Percentiles rank a stretch among this genome's conserved stretches.
phyloP scores from a whole-genome alignment of 1,140 invertebrate species.

The Leucophenga varia region DNA sequence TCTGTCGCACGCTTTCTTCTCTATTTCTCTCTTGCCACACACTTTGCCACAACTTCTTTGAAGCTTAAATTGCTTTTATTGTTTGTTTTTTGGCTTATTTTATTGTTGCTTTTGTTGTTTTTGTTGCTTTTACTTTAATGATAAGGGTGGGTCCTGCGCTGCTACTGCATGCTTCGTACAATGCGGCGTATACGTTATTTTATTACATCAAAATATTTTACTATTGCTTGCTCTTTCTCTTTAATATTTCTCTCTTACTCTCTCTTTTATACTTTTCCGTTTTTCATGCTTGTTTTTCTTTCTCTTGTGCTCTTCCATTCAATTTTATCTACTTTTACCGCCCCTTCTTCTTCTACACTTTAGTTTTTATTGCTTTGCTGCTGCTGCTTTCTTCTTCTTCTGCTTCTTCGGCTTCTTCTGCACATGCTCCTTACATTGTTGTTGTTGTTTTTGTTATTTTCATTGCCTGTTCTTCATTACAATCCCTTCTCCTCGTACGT shows the following conservation, averaged over 20 bases:
- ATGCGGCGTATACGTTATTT: constrained; percentile 50
- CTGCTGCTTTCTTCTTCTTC: no score
- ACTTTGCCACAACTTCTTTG: constrained; percentile 30
- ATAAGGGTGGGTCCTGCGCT: neutral
- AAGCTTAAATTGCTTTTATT: constrained; percentile 52
- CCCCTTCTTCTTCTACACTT: constrained; percentile 6
- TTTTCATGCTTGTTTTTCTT: constrained; percentile 9
- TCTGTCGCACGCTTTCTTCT: constrained; percentile 2
- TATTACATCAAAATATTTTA: constrained; percentile 51
- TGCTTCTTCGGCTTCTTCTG: neutral
- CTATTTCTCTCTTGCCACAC: neutral
- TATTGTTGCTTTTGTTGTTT: no score
- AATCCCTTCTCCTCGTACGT: no score
- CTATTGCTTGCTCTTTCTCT: constrained; percentile 21
- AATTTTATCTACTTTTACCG: constrained; percentile 6
- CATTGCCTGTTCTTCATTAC: no score
- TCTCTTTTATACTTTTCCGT: constrained; percentile 1
- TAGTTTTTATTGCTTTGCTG: no score
- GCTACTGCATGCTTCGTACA: constrained; percentile 13
- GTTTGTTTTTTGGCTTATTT: constrained; percentile 15
- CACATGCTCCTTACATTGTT: constrained; percentile 13
- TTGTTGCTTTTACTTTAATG: neutral
- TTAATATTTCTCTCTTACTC: neutral
- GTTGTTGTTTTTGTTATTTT: constrained; percentile 12
- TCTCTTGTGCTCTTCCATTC: constrained; percentile 4